Evolutionary conservation across 2,888 invertebrate genomes (phyloP), one percentile per base, ranked within the genome.

Genomic region (Nemoura dubitans): DNA sequence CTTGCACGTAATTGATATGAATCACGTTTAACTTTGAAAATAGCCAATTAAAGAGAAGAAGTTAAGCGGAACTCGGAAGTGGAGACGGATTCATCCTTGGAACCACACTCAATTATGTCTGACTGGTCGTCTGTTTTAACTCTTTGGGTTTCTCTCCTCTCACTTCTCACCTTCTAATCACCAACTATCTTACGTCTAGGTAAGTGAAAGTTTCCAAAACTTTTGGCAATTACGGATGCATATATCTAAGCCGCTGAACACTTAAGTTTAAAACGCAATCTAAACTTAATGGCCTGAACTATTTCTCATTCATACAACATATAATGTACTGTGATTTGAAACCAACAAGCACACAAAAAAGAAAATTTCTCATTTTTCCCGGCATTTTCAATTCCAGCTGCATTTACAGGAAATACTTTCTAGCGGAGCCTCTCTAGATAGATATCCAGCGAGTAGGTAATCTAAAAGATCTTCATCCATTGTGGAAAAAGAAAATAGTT

Each of bases 21-120:
- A 59, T 59, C 59, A 59, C 59, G 59, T 59, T 59, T 59, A 59
- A 59, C 59, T 59, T 59, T 21, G 59, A 59, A 59, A 59, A 59
- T 59, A 21, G 59, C 21, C 59, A 59, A 59, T 59, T 59, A 59
- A 59, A 59, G 59, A 59, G 59, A 10, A 59, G 59, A 59, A 59
- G 59, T 21, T 59, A 1, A 59, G 21, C 21, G 36, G 10, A 36
- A 36, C 36, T 36, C 36, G 59, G 59, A 59, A 59, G 59, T 59
- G 59, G 59, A 21, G 14, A 59, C 59, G 59, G 59, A 1, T 59
- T 59, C 59, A 21, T 59, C 59, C 36, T 6, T 21, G 16, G 6
- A 36, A 7, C 10, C 59, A 59, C 59, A 59, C 59, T 59, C 59
- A 10, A 59, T 59, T 21, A 3, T 14, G 21, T 59, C 59, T 59